These are phyloP conservation scores for Odontesthes bonariensis DNA, from an alignment of 2,113 vertebrate species.

Conservation along the genomic window DNA sequence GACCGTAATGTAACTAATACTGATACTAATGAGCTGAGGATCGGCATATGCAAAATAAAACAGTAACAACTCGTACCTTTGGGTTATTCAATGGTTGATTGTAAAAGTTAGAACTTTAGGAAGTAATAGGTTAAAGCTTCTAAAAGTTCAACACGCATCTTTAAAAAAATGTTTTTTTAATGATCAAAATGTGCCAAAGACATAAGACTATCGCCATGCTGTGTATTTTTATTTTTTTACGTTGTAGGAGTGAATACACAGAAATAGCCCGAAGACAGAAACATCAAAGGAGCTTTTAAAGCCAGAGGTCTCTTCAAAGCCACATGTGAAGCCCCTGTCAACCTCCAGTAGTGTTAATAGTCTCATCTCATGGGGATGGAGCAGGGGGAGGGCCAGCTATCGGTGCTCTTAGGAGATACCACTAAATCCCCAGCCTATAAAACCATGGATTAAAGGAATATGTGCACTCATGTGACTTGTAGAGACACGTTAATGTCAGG, in stretches of 20 bases:
- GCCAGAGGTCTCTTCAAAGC: slow-evolving; percentile 45
- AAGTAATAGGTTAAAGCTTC: slow-evolving; percentile 13
- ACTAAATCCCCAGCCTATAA: slow-evolving; percentile 31
- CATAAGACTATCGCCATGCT: background rate
- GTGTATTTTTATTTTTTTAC: background rate
- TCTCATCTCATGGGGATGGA: slow-evolving; percentile 23
- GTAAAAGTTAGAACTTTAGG: background rate
- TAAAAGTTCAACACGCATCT: slow-evolving; percentile 1
- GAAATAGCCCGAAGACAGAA: slow-evolving; percentile 1
- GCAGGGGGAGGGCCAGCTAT: slow-evolving; percentile 10
- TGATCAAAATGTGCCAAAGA: background rate
- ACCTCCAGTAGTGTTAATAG: slow-evolving; percentile 53
- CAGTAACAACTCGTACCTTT: background rate
- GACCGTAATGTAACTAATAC: no score
- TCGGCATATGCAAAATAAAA: no score
- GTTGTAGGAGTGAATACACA: slow-evolving; percentile 7
- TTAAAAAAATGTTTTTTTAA: slow-evolving; percentile 1
- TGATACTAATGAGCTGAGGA: background rate
- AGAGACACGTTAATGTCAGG: slow-evolving; percentile 15
- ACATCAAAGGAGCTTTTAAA: background rate
- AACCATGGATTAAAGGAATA: slow-evolving; percentile 24
- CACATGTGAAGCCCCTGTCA: slow-evolving; percentile 50
- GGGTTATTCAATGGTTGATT: background rate
- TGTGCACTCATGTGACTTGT: slow-evolving; percentile 31
- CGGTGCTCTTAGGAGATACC: slow-evolving; percentile 15